Evolutionary conservation across 2,113 vertebrate species (phyloP).

Genomic region (Hirundichthys speculiger): DNA sequence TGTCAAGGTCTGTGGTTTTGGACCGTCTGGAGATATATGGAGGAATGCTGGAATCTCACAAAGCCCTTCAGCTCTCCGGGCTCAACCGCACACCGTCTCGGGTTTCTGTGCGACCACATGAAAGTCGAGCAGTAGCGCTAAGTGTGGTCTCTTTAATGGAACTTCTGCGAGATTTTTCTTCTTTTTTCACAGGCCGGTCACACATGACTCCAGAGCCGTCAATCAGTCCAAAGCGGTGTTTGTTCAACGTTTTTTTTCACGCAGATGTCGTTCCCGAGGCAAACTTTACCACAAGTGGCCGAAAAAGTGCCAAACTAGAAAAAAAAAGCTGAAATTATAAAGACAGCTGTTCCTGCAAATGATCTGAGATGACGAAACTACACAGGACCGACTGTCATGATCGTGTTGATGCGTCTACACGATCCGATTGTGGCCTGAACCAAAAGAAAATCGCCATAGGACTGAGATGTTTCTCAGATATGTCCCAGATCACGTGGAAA

Average conservation of each 20-base stretch:
- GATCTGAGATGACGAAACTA: slow-evolving; percentile 62
- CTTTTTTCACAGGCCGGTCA: slow-evolving; percentile 37
- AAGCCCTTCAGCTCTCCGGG: slow-evolving; percentile 69
- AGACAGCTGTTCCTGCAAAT: slow-evolving; percentile 73
- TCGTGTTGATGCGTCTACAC: slow-evolving; percentile 57
- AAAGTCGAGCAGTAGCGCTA: slow-evolving; percentile 68
- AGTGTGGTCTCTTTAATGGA: slow-evolving; percentile 76
- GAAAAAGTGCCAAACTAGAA: slow-evolving; percentile 55
- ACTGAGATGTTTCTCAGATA: slow-evolving; percentile 33
- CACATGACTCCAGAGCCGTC: slow-evolving; percentile 51
- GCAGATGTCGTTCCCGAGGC: slow-evolving; percentile 45
- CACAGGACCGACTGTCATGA: slow-evolving; percentile 31
- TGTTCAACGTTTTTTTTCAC: slow-evolving; percentile 55
- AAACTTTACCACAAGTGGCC: slow-evolving; percentile 58
- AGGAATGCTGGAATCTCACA: slow-evolving; percentile 75
- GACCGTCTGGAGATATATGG: slow-evolving; percentile 65
- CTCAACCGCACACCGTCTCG: slow-evolving; percentile 66
- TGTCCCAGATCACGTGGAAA: slow-evolving; percentile 12
- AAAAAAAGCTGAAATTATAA: slow-evolving; percentile 62
- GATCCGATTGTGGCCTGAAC: slow-evolving; percentile 63
- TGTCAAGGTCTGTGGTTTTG: slow-evolving; percentile 76
- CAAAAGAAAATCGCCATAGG: slow-evolving; percentile 36
- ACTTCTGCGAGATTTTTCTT: slow-evolving; percentile 62
- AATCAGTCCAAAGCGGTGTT: slow-evolving; percentile 69
- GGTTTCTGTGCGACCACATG: slow-evolving; percentile 75